phyloP scores from a whole-genome alignment of 2,113 vertebrate genomes.

The Lipophrys pholis region DNA sequence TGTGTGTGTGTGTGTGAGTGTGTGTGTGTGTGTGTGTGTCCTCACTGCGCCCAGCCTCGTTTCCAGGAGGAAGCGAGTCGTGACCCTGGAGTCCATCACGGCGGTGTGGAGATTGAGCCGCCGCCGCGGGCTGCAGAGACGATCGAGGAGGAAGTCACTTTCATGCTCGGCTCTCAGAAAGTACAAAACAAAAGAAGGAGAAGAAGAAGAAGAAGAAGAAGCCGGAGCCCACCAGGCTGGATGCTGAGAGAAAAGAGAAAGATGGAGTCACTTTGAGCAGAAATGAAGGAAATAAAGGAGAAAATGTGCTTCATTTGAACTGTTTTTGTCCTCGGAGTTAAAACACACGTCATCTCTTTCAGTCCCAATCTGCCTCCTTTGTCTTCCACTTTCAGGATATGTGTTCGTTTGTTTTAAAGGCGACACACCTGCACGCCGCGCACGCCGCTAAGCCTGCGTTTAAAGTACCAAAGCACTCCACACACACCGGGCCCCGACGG shows the following conservation, averaged over 20 bases:
- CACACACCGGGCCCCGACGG: neutral
- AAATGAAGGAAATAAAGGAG: neutral
- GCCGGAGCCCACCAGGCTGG: slow-evolving; percentile 8
- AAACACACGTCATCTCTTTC: too few species aligned
- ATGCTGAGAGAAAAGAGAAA: slow-evolving; percentile 9
- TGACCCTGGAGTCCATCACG: slow-evolving; percentile 61
- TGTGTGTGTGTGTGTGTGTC: slow-evolving; percentile 9
- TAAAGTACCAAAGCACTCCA: neutral
- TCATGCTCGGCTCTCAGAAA: slow-evolving; percentile 48
- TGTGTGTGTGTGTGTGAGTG: slow-evolving; percentile 14
- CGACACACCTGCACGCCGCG: too few species aligned
- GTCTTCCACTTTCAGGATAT: too few species aligned
- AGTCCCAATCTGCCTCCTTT: too few species aligned
- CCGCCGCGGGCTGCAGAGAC: slow-evolving; percentile 51
- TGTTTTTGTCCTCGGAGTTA: too few species aligned
- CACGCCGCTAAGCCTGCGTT: neutral
- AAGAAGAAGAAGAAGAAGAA: too few species aligned
- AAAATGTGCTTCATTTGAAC: neutral
- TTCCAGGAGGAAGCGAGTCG: slow-evolving; percentile 64
- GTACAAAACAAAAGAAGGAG: neutral
- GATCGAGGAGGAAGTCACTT: slow-evolving; percentile 65
- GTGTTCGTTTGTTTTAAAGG: neutral
- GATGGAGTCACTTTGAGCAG: slow-evolving; percentile 14
- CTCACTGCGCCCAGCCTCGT: slow-evolving; percentile 39
- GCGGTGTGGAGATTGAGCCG: slow-evolving; percentile 51